Evolutionary conservation across 2,888 invertebrate species (phyloP), one percentile per base, ranked within the genome.

Genomic region (Cartodere bifasciata): DNA sequence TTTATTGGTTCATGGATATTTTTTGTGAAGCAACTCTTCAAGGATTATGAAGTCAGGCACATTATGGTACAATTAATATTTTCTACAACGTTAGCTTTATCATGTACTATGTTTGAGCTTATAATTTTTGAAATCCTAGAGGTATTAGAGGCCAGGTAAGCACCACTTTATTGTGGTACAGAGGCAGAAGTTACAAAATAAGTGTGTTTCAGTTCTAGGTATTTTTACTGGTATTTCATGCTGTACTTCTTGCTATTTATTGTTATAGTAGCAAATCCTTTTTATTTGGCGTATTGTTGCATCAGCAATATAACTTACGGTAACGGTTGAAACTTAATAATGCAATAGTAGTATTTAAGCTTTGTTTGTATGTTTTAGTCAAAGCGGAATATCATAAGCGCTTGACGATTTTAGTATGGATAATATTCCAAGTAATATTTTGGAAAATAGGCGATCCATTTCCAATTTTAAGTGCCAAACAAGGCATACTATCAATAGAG

Each of bases 371-470:
- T 24, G 12, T 23, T 47, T 32, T 33, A 86, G 86, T 87, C 39
- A 76, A 77, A 43, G 67, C 71, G 44, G 77, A 77, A 48, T 72
- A 82, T 58, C 77, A 84, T 46, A 70, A 77, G 43, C 78, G 84
- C 12, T 60, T 94, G 34, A 88, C 94, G 2, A 62, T 84, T 37
- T 58, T 81, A 29, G 75, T 83, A 1, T 99, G 95, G 86, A 70
- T 90, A 39, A 70, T 83, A 31, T 97, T 92, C 55, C 68, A 98
- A 13, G 90, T 92, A 52, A 78, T 94, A 50, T 94, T 99, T 55
- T 99, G 98, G 98, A 94, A 95, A 64, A 75, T 98, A 37, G 98
- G 98, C 1, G 97, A 98, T 62, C 95, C 97, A 1, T 98, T 98
- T 61, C 98, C 98, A 3, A 85, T 99, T 48, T 65, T 92, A 14